Conservation (phyloP, 2,888 invertebrate species). For the Leucophenga montana region DNA sequence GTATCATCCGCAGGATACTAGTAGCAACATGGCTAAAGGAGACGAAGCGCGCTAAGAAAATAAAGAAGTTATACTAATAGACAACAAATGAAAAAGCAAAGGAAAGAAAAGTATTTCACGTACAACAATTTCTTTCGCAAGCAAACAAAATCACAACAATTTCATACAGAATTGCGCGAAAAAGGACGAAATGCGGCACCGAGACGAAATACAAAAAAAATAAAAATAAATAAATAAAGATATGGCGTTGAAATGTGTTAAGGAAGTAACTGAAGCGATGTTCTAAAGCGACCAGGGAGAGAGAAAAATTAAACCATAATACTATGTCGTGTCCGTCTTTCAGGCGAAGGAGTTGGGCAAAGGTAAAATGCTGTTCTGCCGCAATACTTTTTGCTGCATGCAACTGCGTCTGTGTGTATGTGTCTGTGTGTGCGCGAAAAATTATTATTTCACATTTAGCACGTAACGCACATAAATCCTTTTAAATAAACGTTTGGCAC, state of each 20-base stretch:
- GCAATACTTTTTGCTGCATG: no score
- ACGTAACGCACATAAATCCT: constrained; percentile 68
- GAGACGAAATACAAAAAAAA: no score
- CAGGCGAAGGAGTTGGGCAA: no score
- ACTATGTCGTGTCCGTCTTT: no score
- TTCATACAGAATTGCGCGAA: constrained; percentile 5
- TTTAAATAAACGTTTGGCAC: constrained; percentile 69
- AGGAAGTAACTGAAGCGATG: background rate
- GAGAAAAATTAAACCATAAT: no score
- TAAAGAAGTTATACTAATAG: no score
- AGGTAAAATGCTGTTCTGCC: no score
- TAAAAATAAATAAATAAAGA: background rate
- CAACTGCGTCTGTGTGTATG: background rate
- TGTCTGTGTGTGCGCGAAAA: constrained; percentile 15
- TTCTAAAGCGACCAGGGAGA: no score
- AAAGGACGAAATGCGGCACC: no score
- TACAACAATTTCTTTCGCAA: background rate
- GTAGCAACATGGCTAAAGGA: background rate
- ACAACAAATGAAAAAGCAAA: constrained; percentile 1
- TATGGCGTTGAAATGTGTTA: background rate
- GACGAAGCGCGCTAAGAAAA: no score
- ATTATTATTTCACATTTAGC: constrained; percentile 64
- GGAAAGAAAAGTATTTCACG: constrained; percentile 2
- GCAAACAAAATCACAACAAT: constrained; percentile 23
- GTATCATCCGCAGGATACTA: background rate